phyloP scores from a whole-genome alignment of 2,113 vertebrate genomes.

The Hyla sarda region DNA sequence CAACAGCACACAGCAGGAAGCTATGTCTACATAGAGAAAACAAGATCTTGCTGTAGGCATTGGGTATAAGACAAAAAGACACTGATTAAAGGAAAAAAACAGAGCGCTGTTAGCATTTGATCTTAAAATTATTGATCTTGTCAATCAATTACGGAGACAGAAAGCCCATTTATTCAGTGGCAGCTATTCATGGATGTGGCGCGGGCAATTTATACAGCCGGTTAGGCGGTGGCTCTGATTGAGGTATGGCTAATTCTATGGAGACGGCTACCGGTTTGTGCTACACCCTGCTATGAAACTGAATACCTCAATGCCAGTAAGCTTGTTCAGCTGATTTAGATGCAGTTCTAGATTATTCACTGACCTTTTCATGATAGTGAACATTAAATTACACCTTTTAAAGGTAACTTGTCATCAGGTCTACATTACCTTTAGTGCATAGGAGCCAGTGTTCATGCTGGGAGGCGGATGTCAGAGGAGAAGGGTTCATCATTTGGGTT shows the following conservation, averaged over 20 bases:
- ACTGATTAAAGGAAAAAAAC: conserved; percentile 77
- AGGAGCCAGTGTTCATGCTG: too few relatives aligned
- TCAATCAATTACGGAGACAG: conserved; percentile 70
- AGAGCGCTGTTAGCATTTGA: conserved; percentile 77
- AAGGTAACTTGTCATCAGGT: not conserved
- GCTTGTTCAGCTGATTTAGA: not conserved
- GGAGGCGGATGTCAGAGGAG: too few relatives aligned
- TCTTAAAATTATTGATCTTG: conserved; percentile 81
- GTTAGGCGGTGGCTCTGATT: not conserved
- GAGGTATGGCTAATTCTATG: not conserved
- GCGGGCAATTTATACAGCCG: not conserved
- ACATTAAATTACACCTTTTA: not conserved
- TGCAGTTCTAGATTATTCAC: not conserved
- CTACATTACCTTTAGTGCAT: not conserved
- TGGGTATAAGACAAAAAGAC: conserved; percentile 79
- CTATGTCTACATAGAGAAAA: conserved; percentile 82
- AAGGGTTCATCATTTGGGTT: too few relatives aligned
- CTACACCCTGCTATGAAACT: not conserved
- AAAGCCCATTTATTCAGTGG: conserved; percentile 69
- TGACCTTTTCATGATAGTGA: not conserved
- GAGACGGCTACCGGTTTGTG: not conserved
- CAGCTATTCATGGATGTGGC: conserved; percentile 60
- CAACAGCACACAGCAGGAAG: conserved; percentile 83
- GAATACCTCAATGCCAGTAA: conserved; percentile 16
- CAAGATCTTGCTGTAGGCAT: conserved; percentile 84